Evolutionary conservation across 1,140 invertebrate species (phyloP).

Genomic region (Metopolophium dirhodum): DNA sequence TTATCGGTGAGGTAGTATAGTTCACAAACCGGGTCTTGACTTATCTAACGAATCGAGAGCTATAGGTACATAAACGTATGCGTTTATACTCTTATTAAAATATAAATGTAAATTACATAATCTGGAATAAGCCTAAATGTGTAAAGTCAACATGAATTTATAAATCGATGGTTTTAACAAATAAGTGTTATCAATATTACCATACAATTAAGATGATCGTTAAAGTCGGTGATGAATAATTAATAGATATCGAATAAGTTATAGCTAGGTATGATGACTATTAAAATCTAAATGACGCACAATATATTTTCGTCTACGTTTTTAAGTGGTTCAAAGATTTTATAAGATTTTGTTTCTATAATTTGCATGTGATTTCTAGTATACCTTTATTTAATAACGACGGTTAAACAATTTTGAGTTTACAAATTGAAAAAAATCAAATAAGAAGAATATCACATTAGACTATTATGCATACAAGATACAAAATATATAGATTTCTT

Average conservation of each 20-base stretch:
- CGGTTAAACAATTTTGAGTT: not conserved
- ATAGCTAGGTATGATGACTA: no score
- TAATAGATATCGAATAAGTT: no score
- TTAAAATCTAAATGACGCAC: not conserved
- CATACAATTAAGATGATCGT: not conserved
- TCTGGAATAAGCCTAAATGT: no score
- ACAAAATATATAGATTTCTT: not conserved
- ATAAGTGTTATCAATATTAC: no score
- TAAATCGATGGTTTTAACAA: no score
- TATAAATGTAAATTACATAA: not conserved
- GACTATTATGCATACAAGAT: not conserved
- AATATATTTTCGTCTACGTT: not conserved
- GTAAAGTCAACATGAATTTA: no score
- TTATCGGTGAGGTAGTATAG: no score
- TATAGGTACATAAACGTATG: not conserved
- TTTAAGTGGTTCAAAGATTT: not conserved
- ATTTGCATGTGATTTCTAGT: not conserved
- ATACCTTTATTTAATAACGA: no score
- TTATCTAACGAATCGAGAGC: not conserved
- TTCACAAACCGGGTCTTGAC: no score
- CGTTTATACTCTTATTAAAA: not conserved
- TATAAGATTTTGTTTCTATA: not conserved
- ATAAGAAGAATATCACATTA: not conserved
- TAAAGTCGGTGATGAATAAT: not conserved
- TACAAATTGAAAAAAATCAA: not conserved